Evolutionary conservation across 1,140 invertebrate genomes (phyloP), one percentile per base, ranked within the genome.

Genomic region (Monochamus saltuarius): DNA sequence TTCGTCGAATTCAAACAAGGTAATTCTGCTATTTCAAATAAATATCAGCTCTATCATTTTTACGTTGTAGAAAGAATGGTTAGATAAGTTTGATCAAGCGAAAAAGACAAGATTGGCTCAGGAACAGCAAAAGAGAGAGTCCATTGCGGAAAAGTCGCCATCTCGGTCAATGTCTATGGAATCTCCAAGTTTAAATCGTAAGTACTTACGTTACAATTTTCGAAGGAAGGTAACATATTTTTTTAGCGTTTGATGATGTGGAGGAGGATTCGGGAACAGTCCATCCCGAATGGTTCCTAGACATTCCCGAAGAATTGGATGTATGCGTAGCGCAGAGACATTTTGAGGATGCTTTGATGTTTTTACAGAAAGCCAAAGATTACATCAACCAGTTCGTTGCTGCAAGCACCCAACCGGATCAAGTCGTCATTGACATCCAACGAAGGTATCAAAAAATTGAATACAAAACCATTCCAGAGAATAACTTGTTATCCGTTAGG

Each of bases 311-410:
- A 76, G 95, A 99, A 77, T 80, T 99, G 17, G 96, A 99, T 80
- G 95, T 98, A 13, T 88, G 89, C 61, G 94, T 99, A 66, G 97
- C 96, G n/a, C 94, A 98, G 77, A 84, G 97, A 67, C 93, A 98
- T 74, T 98, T 98, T 77, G 94, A 98, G 77, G 91, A 95, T 73
- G 95, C 97, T 13, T 91, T 96, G 59, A 84, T 86, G 59, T 79
- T 97, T 7, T 86, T 98, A 51, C 86, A 92, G 64, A 89, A 87
- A 78, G 87, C 86, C 0, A 83, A 83, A 64, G 77, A 83, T 3
- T 89, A 83, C 65, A 70, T 85, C 19, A 71, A 67, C 16, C 75
- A 80, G 51, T 67, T 75, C 40, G 63, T 65, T 51, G 64, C 72
- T 36, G 80, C 79, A 29, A 78, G 80, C 61, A 78, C 79, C 43